Conservation (phyloP, 2,888 invertebrate genomes). For the Eupeodes latifasciatus region DNA sequence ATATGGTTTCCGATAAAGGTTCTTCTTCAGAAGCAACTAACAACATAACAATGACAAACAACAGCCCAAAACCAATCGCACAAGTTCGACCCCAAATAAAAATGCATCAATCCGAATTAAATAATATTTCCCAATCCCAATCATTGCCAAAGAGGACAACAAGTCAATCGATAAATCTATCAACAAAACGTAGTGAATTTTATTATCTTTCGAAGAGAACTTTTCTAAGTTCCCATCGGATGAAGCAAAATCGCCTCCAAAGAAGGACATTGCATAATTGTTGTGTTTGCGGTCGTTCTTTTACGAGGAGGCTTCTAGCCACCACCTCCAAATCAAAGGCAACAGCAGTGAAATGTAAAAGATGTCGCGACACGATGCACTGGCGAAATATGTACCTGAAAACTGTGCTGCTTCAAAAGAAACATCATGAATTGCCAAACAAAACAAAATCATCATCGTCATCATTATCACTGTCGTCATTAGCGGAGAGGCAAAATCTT, state of each 20-base stretch:
- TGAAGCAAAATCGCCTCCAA: slow-evolving; percentile 63
- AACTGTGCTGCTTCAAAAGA: slow-evolving; percentile 67
- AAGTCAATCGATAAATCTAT: neutral
- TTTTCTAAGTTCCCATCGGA: slow-evolving; percentile 55
- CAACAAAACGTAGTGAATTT: slow-evolving; percentile 68
- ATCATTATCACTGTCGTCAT: neutral
- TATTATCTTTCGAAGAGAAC: slow-evolving; percentile 74
- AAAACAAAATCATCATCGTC: slow-evolving; percentile 18
- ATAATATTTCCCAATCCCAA: slow-evolving; percentile 1
- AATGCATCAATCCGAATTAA: slow-evolving; percentile 22
- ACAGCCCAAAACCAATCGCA: slow-evolving; percentile 76
- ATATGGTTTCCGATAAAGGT: slow-evolving; percentile 77
- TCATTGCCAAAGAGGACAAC: slow-evolving; percentile 54
- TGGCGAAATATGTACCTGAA: slow-evolving; percentile 78
- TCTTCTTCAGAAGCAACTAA: slow-evolving; percentile 44
- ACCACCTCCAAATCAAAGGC: slow-evolving; percentile 42
- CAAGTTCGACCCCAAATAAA: slow-evolving; percentile 77
- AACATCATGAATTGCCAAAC: slow-evolving; percentile 39
- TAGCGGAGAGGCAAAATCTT: slow-evolving; percentile 2
- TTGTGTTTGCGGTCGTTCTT: slow-evolving; percentile 77
- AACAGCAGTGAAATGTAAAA: slow-evolving; percentile 78
- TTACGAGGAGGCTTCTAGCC: slow-evolving; percentile 76
- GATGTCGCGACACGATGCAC: slow-evolving; percentile 78
- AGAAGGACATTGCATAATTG: slow-evolving; percentile 79
- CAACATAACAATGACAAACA: slow-evolving; percentile 14